Conservation (phyloP, 2,888 invertebrate genomes). For the Heliconius hortense region DNA sequence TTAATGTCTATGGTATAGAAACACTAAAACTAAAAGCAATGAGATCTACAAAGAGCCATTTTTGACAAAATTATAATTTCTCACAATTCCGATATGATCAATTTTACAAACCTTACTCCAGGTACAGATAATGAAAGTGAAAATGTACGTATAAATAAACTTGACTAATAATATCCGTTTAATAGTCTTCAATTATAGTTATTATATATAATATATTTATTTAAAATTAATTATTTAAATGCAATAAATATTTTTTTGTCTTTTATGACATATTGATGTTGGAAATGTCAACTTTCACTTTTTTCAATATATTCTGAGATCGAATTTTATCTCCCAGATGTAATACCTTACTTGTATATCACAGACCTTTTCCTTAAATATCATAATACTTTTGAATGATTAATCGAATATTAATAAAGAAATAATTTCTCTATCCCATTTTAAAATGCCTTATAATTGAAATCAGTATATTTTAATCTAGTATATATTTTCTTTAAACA, state of each 20-base stretch:
- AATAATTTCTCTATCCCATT: slow-evolving; percentile 49
- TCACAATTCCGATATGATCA: slow-evolving; percentile 23
- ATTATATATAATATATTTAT: neutral
- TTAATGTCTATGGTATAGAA: slow-evolving; percentile 29
- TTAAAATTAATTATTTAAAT: neutral
- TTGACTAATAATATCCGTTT: slow-evolving; percentile 6
- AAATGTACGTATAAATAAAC: neutral
- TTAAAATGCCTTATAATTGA: slow-evolving; percentile 62
- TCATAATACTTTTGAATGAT: slow-evolving; percentile 73
- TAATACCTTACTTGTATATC: slow-evolving; percentile 71
- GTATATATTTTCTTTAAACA: slow-evolving; percentile 45
- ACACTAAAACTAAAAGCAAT: slow-evolving; percentile 50
- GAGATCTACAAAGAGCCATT: slow-evolving; percentile 55
- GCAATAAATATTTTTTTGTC: neutral
- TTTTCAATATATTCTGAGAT: slow-evolving; percentile 71
- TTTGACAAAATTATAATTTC: slow-evolving; percentile 16
- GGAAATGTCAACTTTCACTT: slow-evolving; percentile 38
- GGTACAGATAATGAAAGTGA: slow-evolving; percentile 10
- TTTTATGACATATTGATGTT: neutral
- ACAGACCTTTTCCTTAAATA: slow-evolving; percentile 77
- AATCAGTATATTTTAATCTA: slow-evolving; percentile 44
- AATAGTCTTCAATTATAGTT: slow-evolving; percentile 8
- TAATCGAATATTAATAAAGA: slow-evolving; percentile 44
- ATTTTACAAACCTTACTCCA: slow-evolving; percentile 24
- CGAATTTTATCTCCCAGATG: slow-evolving; percentile 69